Base-by-base conservation (phyloP, 1,140 invertebrate genomes). In the Papilio aristodemus region DNA sequence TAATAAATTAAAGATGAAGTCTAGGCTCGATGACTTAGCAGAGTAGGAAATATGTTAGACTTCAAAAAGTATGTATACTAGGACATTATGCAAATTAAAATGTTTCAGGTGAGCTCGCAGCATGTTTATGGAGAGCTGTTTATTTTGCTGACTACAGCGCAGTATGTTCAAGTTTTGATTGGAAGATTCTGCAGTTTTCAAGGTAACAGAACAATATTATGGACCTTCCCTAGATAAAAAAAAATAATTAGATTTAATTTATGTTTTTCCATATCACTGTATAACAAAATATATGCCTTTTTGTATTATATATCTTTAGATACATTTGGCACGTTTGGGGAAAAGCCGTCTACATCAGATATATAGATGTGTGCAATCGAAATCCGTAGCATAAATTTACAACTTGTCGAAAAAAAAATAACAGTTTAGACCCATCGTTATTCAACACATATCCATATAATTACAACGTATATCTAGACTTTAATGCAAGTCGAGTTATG, bases 81-180 rank as follows among this genome's bases (percentile, higher is more conserved):
- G 17, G 32, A 22, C 10, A 27, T 46, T 46, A 66, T 66, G 22
- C 39, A 46, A 66, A 50, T 66, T 27, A 32, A 62, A 62, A 62
- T 17, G n/a, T 27, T 64, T 50, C 63, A 66, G 41, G 19, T 25
- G 25, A 46, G 27, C 43, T 66, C 27, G n/a, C 22, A 36, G 25
- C 11, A 50, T 46, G 27, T 66, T 66, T 66, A 66, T 66, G 27
- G 63, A 17, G 41, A 41, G 36, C 63, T 66, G 25, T 66, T 66
- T 66, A 66, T 66, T 66, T 66, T 50, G 36, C 19, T 46, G 41
- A 50, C 22, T 46, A 17, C 41, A 66, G 41, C 39, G 62, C 62
- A 46, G 41, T 46, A 66, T 66, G 63, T 46, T 46, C 63, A 66
- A 66, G 39, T 66, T 66, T 50, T 66, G 63, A 66, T 66, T 66